Conservation (phyloP, 1,140 invertebrate genomes). For the Piezodorus guildinii region DNA sequence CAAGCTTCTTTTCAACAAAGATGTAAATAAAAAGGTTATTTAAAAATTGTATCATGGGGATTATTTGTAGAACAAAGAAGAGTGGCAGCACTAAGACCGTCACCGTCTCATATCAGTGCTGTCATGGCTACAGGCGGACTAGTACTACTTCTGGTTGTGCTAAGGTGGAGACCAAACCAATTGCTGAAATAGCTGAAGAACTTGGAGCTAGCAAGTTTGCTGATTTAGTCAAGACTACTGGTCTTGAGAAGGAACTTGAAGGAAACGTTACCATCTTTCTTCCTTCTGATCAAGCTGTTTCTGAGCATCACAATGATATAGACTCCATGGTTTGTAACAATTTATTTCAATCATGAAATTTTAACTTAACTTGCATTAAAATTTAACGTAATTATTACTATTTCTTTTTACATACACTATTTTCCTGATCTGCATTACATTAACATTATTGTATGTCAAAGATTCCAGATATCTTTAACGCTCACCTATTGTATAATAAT, state of each 20-base stretch:
- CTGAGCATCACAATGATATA: neutral
- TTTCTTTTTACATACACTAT: too few relatives aligned
- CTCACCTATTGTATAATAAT: too few relatives aligned
- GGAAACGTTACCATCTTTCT: conserved; percentile 22
- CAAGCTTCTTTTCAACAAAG: too few relatives aligned
- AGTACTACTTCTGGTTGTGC: neutral
- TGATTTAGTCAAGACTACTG: conserved; percentile 16
- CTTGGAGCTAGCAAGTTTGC: conserved; percentile 16
- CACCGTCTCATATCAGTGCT: conserved; percentile 18
- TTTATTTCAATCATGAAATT: too few relatives aligned
- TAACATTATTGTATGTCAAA: too few relatives aligned
- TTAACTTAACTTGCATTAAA: too few relatives aligned
- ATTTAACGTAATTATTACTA: too few relatives aligned
- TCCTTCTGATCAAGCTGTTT: conserved; percentile 14
- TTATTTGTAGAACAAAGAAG: conserved; percentile 12
- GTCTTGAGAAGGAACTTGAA: conserved; percentile 12
- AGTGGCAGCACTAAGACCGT: conserved; percentile 19
- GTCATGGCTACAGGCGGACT: conserved; percentile 14
- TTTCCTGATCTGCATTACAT: too few relatives aligned
- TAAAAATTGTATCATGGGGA: too few relatives aligned
- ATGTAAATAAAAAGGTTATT: too few relatives aligned
- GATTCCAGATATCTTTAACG: too few relatives aligned
- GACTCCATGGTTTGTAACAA: neutral
- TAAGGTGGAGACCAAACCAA: conserved; percentile 22
- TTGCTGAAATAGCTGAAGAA: conserved; percentile 18